Evolutionary conservation across 2,113 vertebrate genomes (phyloP).

Genomic region (Heterotilapia buettikoferi): DNA sequence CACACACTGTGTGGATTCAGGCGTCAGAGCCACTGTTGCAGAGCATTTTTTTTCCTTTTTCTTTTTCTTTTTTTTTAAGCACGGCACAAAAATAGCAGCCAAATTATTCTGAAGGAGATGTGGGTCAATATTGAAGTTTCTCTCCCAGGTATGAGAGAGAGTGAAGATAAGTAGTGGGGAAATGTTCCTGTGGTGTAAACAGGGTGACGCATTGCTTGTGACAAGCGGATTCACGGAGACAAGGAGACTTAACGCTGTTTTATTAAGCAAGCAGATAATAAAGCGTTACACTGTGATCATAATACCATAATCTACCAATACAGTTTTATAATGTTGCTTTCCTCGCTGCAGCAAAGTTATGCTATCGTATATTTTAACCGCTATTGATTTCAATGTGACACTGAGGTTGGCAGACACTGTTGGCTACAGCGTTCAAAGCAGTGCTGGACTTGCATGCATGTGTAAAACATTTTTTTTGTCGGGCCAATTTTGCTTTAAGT

Average conservation of each 20-base stretch:
- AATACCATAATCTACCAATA: constrained; percentile 20
- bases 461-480: constrained; percentile 27
- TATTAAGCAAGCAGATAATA: not conserved
- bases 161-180: not conserved
- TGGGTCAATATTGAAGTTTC: constrained; percentile 68
- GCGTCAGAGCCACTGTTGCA: constrained; percentile 17
- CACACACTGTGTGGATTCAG: constrained; percentile 42
- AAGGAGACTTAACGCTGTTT: not conserved
- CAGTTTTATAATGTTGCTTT: constrained; percentile 18
- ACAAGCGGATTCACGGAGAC: not conserved
- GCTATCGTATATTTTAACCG: constrained; percentile 1
- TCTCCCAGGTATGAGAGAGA: constrained; percentile 38
- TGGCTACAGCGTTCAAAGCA: not conserved
- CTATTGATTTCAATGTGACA: constrained; percentile 21
- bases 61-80: constrained; percentile 1
- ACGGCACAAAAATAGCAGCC: constrained; percentile 61
- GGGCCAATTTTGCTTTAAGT: constrained; percentile 39
- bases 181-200: constrained; percentile 4
- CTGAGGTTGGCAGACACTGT: not conserved
- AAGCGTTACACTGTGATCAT: constrained; percentile 18
- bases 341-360: not conserved
- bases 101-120: constrained; percentile 67
- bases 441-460: not conserved
- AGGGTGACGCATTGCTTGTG: not conserved
- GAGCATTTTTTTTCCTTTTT: not conserved